A percentile compares a stretch with the other conserved stretches of the same genome.
Evolutionary conservation across 1,140 invertebrate species (phyloP).

Genomic region (Caenorhabditis tropicalis): DNA sequence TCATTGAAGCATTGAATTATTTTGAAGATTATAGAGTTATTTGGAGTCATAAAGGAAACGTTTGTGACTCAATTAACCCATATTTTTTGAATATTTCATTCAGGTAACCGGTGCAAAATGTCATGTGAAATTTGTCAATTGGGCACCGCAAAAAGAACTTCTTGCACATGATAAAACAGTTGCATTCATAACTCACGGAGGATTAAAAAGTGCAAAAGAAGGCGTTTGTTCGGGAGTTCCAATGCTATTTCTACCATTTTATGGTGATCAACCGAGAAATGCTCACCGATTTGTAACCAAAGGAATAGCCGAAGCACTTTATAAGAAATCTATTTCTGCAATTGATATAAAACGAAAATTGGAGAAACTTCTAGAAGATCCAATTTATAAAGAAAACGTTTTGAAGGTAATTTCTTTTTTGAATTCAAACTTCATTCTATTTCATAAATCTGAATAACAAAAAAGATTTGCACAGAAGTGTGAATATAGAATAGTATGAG

Average conservation of each 20-base stretch:
- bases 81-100: too few relatives aligned
- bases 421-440: not conserved
- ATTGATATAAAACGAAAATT: conserved; percentile 14
- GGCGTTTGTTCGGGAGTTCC: conserved; percentile 37
- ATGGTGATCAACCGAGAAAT: conserved; percentile 46
- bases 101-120: not conserved
- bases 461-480: too few relatives aligned
- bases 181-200: conserved; percentile 49
- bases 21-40: conserved; percentile 56
- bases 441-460: too few relatives aligned
- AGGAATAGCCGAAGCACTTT: conserved; percentile 35
- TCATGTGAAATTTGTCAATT: conserved; percentile 28
- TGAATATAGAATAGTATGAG: too few relatives aligned
- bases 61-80: not conserved
- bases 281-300: conserved; percentile 31
- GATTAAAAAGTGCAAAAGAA: conserved; percentile 51
- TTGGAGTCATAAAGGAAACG: conserved; percentile 47
- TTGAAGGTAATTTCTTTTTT: not conserved
- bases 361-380: conserved; percentile 20
- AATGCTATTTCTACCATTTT: conserved; percentile 50
- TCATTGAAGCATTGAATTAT: conserved; percentile 52
- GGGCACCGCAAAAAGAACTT: conserved; percentile 53
- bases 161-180: conserved; percentile 49
- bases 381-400: conserved; percentile 2
- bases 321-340: conserved; percentile 27